Percentiles rank a stretch among this genome's conserved stretches.
phyloP scores from a whole-genome alignment of 2,888 invertebrate genomes.

The Periphyllus acericola region DNA sequence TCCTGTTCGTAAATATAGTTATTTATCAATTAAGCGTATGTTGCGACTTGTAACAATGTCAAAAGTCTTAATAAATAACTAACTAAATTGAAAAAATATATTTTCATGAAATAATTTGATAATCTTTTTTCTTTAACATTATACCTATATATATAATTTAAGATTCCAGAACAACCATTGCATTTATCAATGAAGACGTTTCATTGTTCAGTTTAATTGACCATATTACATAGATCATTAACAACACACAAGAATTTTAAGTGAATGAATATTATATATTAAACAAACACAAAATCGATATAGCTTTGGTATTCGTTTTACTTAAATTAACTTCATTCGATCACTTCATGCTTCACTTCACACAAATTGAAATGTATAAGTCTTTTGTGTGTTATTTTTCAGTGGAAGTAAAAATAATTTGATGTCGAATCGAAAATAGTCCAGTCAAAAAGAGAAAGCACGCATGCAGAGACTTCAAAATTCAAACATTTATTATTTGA shows the following conservation, averaged over 20 bases:
- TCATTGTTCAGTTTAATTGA: neutral
- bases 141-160: too few relatives aligned
- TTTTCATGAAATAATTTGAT: too few relatives aligned
- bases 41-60: too few relatives aligned
- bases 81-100: too few relatives aligned
- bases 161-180: neutral
- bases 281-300: conserved; percentile 17
- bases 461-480: neutral
- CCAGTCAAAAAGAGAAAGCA: neutral
- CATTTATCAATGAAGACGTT: neutral
- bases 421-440: neutral
- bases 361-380: conserved; percentile 30
- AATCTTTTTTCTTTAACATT: too few relatives aligned
- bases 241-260: neutral
- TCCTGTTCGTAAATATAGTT: too few relatives aligned
- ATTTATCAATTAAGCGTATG: too few relatives aligned
- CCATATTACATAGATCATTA: too few relatives aligned
- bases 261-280: neutral
- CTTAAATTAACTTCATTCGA: conserved; percentile 32
- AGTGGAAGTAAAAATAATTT: conserved; percentile 16
- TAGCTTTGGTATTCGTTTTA: conserved; percentile 1
- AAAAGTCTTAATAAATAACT: too few relatives aligned
- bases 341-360: conserved; percentile 16
- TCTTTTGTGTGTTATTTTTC: conserved; percentile 26
- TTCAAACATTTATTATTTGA: conserved; percentile 8